Conservation (phyloP, 64 coral and sea anemone genomes). For the Astreopora myriophthalma region DNA sequence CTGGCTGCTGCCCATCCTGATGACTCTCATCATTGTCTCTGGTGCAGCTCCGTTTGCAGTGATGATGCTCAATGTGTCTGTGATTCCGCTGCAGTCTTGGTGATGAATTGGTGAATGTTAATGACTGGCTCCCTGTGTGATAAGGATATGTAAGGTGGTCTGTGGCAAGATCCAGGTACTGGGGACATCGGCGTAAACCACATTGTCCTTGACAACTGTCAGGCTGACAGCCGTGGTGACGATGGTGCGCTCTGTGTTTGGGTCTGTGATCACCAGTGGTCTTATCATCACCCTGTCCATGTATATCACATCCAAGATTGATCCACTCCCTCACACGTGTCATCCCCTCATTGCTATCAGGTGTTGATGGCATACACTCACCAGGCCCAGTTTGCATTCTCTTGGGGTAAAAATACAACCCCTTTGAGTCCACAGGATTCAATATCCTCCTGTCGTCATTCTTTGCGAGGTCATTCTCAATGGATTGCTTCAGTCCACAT, state of each 20-base stretch:
- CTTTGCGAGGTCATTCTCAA: constrained; percentile 22
- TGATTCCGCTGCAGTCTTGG: constrained; percentile 51
- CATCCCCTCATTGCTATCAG: constrained; percentile 58
- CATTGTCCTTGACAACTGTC: constrained; percentile 35
- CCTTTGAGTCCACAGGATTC: constrained; percentile 14
- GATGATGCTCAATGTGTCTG: constrained; percentile 62
- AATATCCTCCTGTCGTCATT: constrained; percentile 7
- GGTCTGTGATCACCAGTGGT: constrained; percentile 53
- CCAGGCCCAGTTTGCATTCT: constrained; percentile 90
- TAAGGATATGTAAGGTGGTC: constrained; percentile 88
- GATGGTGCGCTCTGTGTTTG: constrained; percentile 69
- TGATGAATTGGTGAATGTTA: constrained; percentile 55
- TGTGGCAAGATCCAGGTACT: constrained; percentile 89
- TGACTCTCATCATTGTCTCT: constrained; percentile 37
- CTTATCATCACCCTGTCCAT: constrained; percentile 49
- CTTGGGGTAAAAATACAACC: constrained; percentile 78
- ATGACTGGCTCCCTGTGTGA: constrained; percentile 66
- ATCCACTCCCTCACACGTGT: constrained; percentile 75
- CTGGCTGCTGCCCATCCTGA: constrained; percentile 62
- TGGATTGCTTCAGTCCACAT: constrained; percentile 64
- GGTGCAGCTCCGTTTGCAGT: constrained; percentile 47
- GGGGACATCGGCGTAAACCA: constrained; percentile 64
- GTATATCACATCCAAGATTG: constrained; percentile 63
- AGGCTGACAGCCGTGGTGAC: constrained; percentile 27
- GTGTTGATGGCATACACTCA: constrained; percentile 66